phyloP scores from a whole-genome alignment of 37 sponge, comb jelly and placozoan species.

The Oopsacas minuta region DNA sequence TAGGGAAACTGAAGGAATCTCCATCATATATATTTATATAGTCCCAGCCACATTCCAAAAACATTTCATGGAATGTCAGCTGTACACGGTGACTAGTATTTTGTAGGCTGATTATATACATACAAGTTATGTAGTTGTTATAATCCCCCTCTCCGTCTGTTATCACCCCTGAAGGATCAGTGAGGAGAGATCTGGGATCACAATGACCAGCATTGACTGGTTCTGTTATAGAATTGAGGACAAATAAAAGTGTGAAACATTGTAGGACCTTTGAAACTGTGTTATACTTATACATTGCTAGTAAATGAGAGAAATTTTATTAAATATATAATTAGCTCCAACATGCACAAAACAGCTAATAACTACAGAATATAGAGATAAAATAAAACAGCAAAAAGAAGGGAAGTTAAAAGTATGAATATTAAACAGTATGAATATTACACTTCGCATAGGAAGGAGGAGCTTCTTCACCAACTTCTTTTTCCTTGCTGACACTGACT shows the following conservation, averaged over 20 bases:
- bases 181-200: background rate
- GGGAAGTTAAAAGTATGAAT: no score
- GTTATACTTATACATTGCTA: background rate
- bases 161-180: background rate
- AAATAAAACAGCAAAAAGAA: no score
- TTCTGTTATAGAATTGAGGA: background rate
- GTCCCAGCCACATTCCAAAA: constrained; percentile 13
- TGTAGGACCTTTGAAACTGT: background rate
- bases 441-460: background rate
- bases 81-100: background rate
- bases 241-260: background rate
- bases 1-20: background rate
- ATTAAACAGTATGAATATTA: background rate
- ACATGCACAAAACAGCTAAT: no score
- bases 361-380: no score
- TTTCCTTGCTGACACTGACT: no score
- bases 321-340: no score
- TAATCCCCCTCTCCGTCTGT: background rate
- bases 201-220: background rate
- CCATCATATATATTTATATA: constrained; percentile 1
- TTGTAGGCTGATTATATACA: background rate
- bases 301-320: no score
- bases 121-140: background rate
- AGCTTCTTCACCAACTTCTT: background rate
- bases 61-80: background rate